Conservation (phyloP, 1,140 invertebrate genomes). For the Nasonia longicornis region DNA sequence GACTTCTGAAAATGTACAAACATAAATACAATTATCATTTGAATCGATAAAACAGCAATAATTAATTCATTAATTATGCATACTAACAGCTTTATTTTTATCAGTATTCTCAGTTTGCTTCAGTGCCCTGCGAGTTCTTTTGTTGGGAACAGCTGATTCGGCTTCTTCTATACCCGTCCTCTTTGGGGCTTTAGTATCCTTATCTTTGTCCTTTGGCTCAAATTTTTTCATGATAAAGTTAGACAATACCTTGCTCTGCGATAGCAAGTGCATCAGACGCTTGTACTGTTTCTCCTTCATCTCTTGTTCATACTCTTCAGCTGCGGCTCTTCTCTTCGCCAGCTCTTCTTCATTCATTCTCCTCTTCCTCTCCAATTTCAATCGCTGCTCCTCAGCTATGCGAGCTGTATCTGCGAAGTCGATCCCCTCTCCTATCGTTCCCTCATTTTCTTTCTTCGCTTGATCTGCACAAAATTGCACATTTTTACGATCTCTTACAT, state of each 20-base stretch:
- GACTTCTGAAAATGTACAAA: slow-evolving; percentile 38
- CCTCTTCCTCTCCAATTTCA: not conserved
- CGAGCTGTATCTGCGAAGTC: slow-evolving; percentile 29
- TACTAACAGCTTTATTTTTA: slow-evolving; percentile 18
- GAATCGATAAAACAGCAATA: not conserved
- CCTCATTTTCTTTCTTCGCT: not conserved
- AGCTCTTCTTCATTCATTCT: not conserved
- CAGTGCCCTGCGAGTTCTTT: slow-evolving; percentile 35
- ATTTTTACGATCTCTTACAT: not conserved
- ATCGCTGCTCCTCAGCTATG: not conserved
- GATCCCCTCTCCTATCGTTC: slow-evolving; percentile 13
- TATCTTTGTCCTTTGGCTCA: slow-evolving; percentile 22
- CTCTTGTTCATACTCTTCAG: slow-evolving; percentile 52
- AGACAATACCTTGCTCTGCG: slow-evolving; percentile 65
- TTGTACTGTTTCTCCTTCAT: slow-evolving; percentile 59
- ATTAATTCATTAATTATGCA: not conserved
- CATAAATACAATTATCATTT: not conserved
- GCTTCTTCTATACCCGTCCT: slow-evolving; percentile 2
- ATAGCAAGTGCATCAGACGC: slow-evolving; percentile 63
- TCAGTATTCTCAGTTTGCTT: slow-evolving; percentile 2
- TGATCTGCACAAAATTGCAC: not conserved
- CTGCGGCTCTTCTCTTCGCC: slow-evolving; percentile 29
- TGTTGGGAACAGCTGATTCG: not conserved
- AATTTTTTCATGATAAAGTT: slow-evolving; percentile 62
- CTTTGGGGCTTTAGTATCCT: slow-evolving; percentile 9